Base-by-base conservation (phyloP, 2,113 vertebrate genomes). In the Cyprinodon variegatus region DNA sequence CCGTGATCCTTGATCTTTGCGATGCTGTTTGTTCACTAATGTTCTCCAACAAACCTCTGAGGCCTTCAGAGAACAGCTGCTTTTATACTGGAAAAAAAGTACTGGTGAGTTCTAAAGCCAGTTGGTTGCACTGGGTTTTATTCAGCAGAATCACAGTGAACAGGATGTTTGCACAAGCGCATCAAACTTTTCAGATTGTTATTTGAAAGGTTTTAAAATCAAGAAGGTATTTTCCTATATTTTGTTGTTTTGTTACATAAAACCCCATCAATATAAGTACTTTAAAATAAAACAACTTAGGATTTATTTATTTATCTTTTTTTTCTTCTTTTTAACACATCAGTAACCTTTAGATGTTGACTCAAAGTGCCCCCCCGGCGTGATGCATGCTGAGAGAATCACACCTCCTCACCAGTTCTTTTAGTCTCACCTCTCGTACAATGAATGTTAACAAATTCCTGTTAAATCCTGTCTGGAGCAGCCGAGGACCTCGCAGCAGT, bases 391-490 rank as follows among this genome's bases (percentile, higher is more conserved):
- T 72, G 76, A 91, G 78, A 85, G 78, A 68, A 11, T 90, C 78
- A 13, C 88, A 83, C 88, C 86, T 80, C 61, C 22, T 17, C 77
- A 82, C 3, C 40, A 13, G 93, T 86, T 86, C 76, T 81, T 77
- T 45, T 67, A 22, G 78, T 90, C 78, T 90, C 92, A 78, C 93
- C 89, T 85, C 83, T 59, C 36, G 61, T 61, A 67, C 65, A 74
- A 74, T 61, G 64, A 74, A 20, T 40, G n/a, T 78, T 90, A 65
- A 78, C 85, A 84, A 37, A 0, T 59, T 72, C 15, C 43, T 86
- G 89, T 78, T 74, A 93, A 38, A 89, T 94, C 92, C 80, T 82
- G 70, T 83, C 73, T 76, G 79, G 65, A 69, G 38, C 62, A 10
- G 59, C 2, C 46, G 17, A 4, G 53, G 22, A 11, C n/a, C 73